These are phyloP conservation scores for Polypterus bichir DNA, from an alignment of 2,113 vertebrate genomes.

Conservation along the genomic window DNA sequence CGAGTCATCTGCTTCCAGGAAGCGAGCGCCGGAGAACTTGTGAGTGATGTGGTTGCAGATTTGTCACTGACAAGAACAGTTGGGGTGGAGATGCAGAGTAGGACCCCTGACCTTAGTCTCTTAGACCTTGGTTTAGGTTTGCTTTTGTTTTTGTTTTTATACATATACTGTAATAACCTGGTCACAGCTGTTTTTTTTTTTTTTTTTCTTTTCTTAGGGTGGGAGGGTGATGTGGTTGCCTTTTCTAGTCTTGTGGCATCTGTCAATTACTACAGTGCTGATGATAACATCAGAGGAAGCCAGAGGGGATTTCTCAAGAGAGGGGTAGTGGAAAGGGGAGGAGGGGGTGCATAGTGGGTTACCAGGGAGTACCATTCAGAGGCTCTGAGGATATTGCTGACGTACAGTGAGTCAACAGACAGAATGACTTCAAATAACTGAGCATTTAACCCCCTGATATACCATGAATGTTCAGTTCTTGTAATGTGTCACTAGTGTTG, in stretches of 20 bases:
- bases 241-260: neutral
- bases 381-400: too few relatives aligned
- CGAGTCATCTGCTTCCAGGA: conserved; percentile 66
- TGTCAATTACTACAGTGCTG: conserved; percentile 32
- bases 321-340: neutral
- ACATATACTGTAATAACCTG: neutral
- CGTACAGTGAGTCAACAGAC: too few relatives aligned
- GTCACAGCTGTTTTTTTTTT: conserved; percentile 24
- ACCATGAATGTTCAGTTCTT: too few relatives aligned
- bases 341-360: too few relatives aligned
- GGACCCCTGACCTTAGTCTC: conserved; percentile 40
- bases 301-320: conserved; percentile 41
- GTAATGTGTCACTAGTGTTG: too few relatives aligned
- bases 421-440: too few relatives aligned
- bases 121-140: conserved; percentile 28
- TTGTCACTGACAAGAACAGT: conserved; percentile 61
- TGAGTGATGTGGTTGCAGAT: conserved; percentile 85
- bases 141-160: neutral
- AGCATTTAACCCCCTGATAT: too few relatives aligned
- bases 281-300: conserved; percentile 43
- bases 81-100: conserved; percentile 51
- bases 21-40: conserved; percentile 50
- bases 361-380: too few relatives aligned
- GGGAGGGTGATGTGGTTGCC: too few relatives aligned
- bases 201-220: conserved; percentile 28